Evolutionary conservation across 2,888 invertebrate species (phyloP).

Genomic region (Vesta saturnalis): DNA sequence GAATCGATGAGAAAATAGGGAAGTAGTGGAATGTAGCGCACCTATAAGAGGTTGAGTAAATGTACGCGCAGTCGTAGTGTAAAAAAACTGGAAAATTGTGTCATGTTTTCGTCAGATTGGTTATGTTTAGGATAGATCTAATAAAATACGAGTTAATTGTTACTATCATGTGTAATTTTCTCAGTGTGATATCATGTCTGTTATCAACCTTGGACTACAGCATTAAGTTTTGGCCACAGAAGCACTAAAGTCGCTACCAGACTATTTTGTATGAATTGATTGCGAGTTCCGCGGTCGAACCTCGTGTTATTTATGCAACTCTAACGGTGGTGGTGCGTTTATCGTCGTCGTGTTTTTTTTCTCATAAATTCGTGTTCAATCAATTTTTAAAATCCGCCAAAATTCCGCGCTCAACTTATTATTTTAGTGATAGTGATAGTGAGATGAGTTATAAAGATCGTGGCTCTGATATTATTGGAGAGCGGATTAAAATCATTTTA

Average conservation of each 20-base stretch:
- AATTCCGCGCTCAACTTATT: conserved; percentile 61
- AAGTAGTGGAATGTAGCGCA: conserved; percentile 27
- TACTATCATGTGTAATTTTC: conserved; percentile 55
- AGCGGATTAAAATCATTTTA: conserved; percentile 87
- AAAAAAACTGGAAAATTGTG: conserved; percentile 31
- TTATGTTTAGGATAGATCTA: conserved; percentile 54
- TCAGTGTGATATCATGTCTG: conserved; percentile 51
- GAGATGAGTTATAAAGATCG: conserved; percentile 92
- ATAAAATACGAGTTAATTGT: conserved; percentile 49
- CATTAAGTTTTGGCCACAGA: conserved; percentile 55
- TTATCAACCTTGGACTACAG: conserved; percentile 63
- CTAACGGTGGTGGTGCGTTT: conserved; percentile 42
- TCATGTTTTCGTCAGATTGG: conserved; percentile 48
- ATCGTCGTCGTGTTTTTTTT: conserved; percentile 43
- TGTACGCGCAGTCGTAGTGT: conserved; percentile 46
- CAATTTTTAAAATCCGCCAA: conserved; percentile 59
- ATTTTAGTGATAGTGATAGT: conserved; percentile 66
- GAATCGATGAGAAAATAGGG: conserved; percentile 26
- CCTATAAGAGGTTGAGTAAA: conserved; percentile 42
- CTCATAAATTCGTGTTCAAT: conserved; percentile 19
- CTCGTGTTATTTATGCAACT: conserved; percentile 54
- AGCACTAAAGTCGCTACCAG: conserved; percentile 58
- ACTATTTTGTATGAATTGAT: conserved; percentile 62
- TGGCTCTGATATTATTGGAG: conserved; percentile 84
- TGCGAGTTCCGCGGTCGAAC: conserved; percentile 49